A percentile compares a stretch with the other conserved stretches of the same genome.
Evolutionary conservation across 1,140 invertebrate genomes (phyloP).

Genomic region (Zaprionus kolodkinae): DNA sequence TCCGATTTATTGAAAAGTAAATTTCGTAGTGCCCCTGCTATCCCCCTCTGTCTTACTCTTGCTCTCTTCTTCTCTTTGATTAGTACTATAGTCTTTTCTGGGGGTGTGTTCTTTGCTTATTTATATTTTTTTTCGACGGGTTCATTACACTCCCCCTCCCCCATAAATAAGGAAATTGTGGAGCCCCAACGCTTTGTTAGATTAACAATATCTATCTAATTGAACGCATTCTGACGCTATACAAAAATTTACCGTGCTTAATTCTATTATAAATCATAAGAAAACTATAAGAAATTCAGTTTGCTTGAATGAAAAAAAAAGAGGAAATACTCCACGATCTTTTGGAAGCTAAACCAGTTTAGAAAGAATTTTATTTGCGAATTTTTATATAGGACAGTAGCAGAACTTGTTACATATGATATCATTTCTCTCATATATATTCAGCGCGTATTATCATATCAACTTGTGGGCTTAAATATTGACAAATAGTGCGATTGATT

Average conservation of each 20-base stretch:
- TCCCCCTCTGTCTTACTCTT: slow-evolving; percentile 1
- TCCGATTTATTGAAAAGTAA: background rate
- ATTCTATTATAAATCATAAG: background rate
- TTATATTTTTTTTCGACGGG: slow-evolving; percentile 8
- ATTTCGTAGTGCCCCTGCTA: background rate
- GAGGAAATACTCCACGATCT: too few species aligned
- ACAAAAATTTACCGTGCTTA: background rate
- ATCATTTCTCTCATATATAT: background rate
- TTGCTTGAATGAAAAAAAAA: background rate
- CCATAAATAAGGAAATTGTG: background rate
- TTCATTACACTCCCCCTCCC: slow-evolving; percentile 25
- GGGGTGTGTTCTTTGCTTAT: slow-evolving; percentile 11
- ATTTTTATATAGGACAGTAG: background rate
- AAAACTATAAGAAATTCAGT: background rate
- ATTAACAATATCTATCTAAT: slow-evolving; percentile 40
- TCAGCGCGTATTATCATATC: background rate
- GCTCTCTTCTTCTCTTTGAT: background rate
- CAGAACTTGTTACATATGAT: background rate
- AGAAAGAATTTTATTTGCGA: background rate
- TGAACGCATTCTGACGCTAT: background rate
- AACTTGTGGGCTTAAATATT: background rate
- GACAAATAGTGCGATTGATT: background rate
- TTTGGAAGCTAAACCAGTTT: background rate
- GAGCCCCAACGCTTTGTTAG: background rate
- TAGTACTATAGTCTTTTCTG: background rate